Base-by-base conservation (phyloP, 1,140 invertebrate genomes). In the Drosophila grimshawi region DNA sequence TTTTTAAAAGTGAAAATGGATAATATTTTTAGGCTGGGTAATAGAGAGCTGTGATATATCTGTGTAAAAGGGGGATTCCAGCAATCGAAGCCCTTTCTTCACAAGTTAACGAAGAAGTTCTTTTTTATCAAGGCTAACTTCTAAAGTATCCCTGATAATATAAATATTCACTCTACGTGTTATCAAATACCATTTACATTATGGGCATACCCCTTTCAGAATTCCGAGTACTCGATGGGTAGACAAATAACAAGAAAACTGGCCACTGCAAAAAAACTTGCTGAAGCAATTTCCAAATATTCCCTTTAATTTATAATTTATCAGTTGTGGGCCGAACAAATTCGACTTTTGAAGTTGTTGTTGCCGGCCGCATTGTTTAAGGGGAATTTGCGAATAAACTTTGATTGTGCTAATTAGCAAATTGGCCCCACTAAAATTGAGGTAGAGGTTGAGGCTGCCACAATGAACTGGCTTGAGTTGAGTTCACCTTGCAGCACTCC, bases 271-370 rank as follows among this genome's bases (percentile, higher is more conserved):
- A 53, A 51, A 55, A 30, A 33, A 30, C 56, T 7, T 57, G 29
- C 8, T 30, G 29, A 45, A 41, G 70, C 35, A 69, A 57, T 85
- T 78, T 81, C 29, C 29, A 76, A 75, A 85, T 75, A 89, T 89
- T 85, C 85, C 78, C 78, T 89, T 89, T 89, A 78, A 89, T 90
- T 90, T 90, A 89, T 89, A 78, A 89, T 89, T 85, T 76, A 89
- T 79, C 64, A 85, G 66, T 66, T 61, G 55, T 59, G 70, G 51
- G 76, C 66, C 53, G 30, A 72, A 73, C 51, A 30, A 72, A 70
- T 65, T 69, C 62, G 37, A 35, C 53, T 76, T 79, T 76, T 76
- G 67, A 71, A 71, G 60, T 64, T 65, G 37, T 43, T 19, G 19
- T 1, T 19, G 19, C 19, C 2, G 19, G 0, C 30, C 43, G 56